Evolutionary conservation across 1,140 invertebrate species (phyloP), one percentile per base, ranked within the genome.

Genomic region (Drosophila orena): DNA sequence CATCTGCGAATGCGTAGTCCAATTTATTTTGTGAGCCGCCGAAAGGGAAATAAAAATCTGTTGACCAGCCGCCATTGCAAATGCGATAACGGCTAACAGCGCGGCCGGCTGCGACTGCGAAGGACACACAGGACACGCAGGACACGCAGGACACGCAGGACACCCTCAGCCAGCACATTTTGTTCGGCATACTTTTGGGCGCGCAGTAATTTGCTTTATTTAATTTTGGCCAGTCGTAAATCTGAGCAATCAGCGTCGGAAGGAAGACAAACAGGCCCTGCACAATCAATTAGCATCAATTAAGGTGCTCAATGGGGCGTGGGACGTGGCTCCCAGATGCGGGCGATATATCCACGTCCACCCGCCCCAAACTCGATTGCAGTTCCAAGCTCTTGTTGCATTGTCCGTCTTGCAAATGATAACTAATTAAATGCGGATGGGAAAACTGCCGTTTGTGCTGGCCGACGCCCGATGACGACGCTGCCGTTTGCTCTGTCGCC

Each of bases 231-330:
- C 69, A 81, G 40, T 86, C 69, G 81, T 78, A 70, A 86, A 88
- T 81, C 59, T 59, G 70, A 69, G 70, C 75, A 83, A 81, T 81
- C 75, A 83, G 52, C 73, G 61, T 38, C 50, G 35, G 17, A 64
- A 43, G 35, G 17, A 64, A 43, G 30, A 64, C 62, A 77, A 79
- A 76, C 49, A 68, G 54, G 20, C 50, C 64, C 46, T 15, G 58
- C 65, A 54, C 71, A 83, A 85, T 85, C 83, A 86, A 83, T 86
- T 88, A 86, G 68, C 79, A 79, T 69, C 83, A 86, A 86, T 88
- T 83, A 83, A 79, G 57, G 46, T 65, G 58, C 61, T 73, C 83
- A 88, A 72, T 88, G 62, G 66, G 70, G 34, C 71, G 10, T 37
- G 38, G 35, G 17, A 54, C 27, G 47, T 60, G 61, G 2, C 17